Evolutionary conservation across 2,888 invertebrate genomes (phyloP).

Genomic region (Noctua janthe): DNA sequence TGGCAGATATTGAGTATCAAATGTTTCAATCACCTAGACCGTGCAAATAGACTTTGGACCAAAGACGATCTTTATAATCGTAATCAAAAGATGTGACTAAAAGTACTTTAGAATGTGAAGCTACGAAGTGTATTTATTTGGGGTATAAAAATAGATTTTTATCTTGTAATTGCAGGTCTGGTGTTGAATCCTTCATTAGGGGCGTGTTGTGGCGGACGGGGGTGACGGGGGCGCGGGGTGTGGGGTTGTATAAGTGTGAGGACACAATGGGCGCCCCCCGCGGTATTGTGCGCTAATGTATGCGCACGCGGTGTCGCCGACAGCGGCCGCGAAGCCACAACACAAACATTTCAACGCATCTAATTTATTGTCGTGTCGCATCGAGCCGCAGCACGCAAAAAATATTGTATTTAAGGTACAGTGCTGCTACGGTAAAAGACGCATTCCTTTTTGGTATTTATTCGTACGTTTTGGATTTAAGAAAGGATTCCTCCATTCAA

Average conservation of each 20-base stretch:
- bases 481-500: conserved; percentile 2
- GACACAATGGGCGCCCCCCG: conserved; percentile 87
- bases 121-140: conserved; percentile 30
- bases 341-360: conserved; percentile 90
- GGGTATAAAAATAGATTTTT: conserved; percentile 76
- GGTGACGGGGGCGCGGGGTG: conserved; percentile 61
- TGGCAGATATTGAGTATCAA: not conserved
- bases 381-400: conserved; percentile 82
- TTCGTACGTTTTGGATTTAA: conserved; percentile 23
- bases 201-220: conserved; percentile 74
- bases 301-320: conserved; percentile 83
- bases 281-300: conserved; percentile 86
- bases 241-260: conserved; percentile 74
- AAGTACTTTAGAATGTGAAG: conserved; percentile 12
- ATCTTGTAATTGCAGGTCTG: conserved; percentile 87
- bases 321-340: conserved; percentile 81
- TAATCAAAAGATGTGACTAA: not conserved
- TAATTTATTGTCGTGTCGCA: conserved; percentile 87
- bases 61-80: not conserved
- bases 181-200: conserved; percentile 85
- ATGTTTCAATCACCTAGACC: not conserved
- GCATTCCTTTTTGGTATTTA: conserved; percentile 38
- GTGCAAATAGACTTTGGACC: not conserved
- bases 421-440: conserved; percentile 59
- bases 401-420: conserved; percentile 83